Evolutionary conservation across 2,113 vertebrate genomes (phyloP), one percentile per base, ranked within the genome.

Genomic region (Rattus rattus): DNA sequence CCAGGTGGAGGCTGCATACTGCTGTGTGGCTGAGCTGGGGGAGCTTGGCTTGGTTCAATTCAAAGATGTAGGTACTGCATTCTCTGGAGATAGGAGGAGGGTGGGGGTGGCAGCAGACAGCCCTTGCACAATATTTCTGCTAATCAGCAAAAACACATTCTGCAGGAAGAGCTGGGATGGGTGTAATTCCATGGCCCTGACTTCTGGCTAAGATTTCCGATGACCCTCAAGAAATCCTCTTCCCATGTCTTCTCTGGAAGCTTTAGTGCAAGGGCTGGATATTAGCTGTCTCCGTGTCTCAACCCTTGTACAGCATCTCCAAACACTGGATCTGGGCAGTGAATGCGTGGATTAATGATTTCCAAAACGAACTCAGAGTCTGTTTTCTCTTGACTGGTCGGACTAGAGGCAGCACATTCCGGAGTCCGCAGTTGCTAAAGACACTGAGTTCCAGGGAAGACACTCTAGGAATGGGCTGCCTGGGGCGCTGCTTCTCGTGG

Each of bases 41-140:
- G 99, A 99, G 85, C 98, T 99, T 63, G 99, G 99, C 5, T 95
- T 99, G 96, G 99, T 98, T 70, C 99, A 99, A 95, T 99, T 99
- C 97, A 98, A 98, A 98, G 99, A 99, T 1, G 99, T 99, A 96
- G 98, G 99, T 98, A 88, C 24, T 28, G 1, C 30, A 4, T 70
- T 84, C 79, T 63, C n/a, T 36, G 49, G 47, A 16, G 92, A 81
- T 83, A 69, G 54, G 77, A 47, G 43, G 77, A 63, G 13, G 90
- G 69, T 16, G 59, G 84, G 49, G 70, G 5, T 67, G 16, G 61
- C 52, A 2, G n/a, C 1, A 47, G 94, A 39, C 2, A 20, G 19
- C 5, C n/a, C 93, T 86, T 93, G 76, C 59, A 8, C 43, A 33
- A 77, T 11, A 2, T 73, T 69, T 77, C 70, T 30, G 20, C 24